Conservation (phyloP, 2,113 vertebrate species). For the Hippocampus comes region DNA sequence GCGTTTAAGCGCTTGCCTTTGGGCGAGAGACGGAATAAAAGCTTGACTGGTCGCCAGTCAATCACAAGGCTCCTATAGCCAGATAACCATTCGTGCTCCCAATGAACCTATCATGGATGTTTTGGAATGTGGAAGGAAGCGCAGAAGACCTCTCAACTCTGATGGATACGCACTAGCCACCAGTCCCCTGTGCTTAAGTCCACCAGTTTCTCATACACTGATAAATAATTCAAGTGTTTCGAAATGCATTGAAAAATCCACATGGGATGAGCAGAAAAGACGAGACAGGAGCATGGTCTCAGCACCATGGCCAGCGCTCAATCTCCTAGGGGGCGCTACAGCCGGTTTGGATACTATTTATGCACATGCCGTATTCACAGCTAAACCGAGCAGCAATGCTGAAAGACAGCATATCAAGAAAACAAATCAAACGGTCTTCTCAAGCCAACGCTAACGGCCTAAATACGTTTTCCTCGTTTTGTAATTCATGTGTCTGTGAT, state of each 20-base stretch:
- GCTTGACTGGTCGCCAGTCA: no score
- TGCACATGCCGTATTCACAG: neutral
- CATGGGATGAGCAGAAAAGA: neutral
- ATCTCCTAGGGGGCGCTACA: constrained; percentile 27
- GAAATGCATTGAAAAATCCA: neutral
- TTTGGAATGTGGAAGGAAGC: no score
- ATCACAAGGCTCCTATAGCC: no score
- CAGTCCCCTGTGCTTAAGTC: no score
- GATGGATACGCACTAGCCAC: no score
- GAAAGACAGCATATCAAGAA: neutral
- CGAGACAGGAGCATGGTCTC: constrained; percentile 5
- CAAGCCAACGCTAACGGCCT: neutral
- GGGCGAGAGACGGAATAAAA: no score
- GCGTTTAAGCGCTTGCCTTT: no score
- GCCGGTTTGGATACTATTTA: neutral
- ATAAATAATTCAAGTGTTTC: neutral
- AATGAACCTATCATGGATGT: no score
- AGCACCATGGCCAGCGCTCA: constrained; percentile 56
- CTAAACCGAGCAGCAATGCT: neutral
- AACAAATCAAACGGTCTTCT: neutral
- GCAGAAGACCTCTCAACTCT: no score
- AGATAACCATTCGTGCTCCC: no score
- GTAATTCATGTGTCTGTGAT: neutral
- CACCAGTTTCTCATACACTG: no score
- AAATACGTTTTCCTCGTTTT: neutral